Evolutionary conservation across 2,797 vertebrate species (phyloP), one percentile per base, ranked within the genome.

Genomic region (Peromyscus melanophrys): DNA sequence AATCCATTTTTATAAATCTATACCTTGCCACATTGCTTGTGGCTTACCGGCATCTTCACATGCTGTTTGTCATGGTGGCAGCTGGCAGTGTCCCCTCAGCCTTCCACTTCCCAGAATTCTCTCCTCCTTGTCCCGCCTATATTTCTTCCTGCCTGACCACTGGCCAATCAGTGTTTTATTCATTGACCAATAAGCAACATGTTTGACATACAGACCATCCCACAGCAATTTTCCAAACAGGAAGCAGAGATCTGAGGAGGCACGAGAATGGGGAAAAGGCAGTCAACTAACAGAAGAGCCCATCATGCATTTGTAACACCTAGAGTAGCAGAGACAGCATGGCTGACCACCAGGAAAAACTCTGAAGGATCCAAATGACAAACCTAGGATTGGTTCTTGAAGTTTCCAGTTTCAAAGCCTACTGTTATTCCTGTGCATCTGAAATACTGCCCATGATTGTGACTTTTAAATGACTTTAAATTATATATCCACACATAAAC

Each of bases 401-500:
- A 57, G 10, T 49, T 67, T 67, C 43, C 7, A 61, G 46, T 37
- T 69, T 37, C 31, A 69, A 69, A 96, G 65, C 0, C 5, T 90
- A 37, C 43, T 43, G 6, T 17, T 40, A 52, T 91, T 90, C 14
- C 7, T 92, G 4, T 49, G 17, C 49, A 87, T 34, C 37, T 81
- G 89, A 88, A 95, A 31, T 67, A 88, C 2, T 85, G 87, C 65
- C 40, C n/a, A 46, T 10, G 92, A 85, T 59, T 84, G 86, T 23
- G 55, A 78, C 27, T 90, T 95, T 94, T 55, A 57, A 82, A 27
- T 65, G 34, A 82, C 12, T 23, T 83, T n/a, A 83, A 91, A 92
- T 86, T 71, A 31, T 71, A 81, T 59, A 8, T 71, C 59, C 29
- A 25, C 6, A 87, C 10, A 46, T 37, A 88, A 83, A 55, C 40